Evolutionary conservation across 1,140 invertebrate genomes (phyloP).

Genomic region (Cotesia vestalis): DNA sequence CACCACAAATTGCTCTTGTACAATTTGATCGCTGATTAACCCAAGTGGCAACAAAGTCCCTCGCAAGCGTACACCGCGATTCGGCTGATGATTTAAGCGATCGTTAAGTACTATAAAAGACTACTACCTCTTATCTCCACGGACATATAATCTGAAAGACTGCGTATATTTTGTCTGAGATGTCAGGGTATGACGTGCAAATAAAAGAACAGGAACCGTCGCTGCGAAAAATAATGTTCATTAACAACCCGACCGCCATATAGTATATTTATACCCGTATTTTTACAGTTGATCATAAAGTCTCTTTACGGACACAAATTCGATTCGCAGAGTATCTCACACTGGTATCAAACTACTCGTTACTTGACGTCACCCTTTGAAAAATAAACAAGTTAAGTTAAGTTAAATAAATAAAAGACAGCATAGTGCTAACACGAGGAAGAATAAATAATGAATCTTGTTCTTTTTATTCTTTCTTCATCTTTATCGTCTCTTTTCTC

Average conservation of each 20-base stretch:
- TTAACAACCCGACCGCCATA: constrained; percentile 14
- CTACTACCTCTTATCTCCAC: no score
- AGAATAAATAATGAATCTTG: constrained; percentile 1
- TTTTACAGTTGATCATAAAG: constrained; percentile 48
- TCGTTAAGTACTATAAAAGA: background rate
- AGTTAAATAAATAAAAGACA: background rate
- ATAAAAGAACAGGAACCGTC: constrained; percentile 13
- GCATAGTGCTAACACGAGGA: background rate
- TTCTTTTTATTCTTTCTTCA: background rate
- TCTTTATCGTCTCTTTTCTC: no score
- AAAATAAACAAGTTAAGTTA: background rate
- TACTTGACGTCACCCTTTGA: background rate
- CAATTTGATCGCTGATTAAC: no score
- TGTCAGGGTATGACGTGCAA: constrained; percentile 9
- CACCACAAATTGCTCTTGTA: no score
- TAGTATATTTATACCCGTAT: constrained; percentile 25
- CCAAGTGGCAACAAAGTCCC: no score
- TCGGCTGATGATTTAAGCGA: constrained; percentile 8
- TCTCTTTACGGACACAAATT: constrained; percentile 40
- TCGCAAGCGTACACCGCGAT: no score
- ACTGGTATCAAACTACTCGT: background rate
- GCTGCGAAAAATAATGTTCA: constrained; percentile 12
- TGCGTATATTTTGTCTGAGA: constrained; percentile 11
- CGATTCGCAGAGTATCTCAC: constrained; percentile 30
- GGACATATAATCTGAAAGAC: constrained; percentile 12